A percentile compares a stretch with the other conserved stretches of the same genome.
Evolutionary conservation across 2,113 vertebrate species (phyloP).

Genomic region (Anseranas semipalmata): DNA sequence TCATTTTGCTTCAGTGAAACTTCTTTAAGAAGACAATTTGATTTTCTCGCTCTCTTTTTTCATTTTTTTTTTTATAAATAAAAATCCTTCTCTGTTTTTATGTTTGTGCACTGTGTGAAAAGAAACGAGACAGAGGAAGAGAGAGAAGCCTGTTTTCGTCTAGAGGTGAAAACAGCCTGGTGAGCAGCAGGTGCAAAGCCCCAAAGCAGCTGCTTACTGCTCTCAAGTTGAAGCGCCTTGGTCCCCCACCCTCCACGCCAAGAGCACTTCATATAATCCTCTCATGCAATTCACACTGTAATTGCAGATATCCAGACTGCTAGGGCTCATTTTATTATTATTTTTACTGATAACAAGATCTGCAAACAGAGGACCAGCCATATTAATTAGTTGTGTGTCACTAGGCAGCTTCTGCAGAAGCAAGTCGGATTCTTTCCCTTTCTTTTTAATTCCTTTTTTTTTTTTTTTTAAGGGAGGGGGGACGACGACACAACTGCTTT

Average conservation of each 20-base stretch:
- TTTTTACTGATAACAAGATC: conserved; percentile 78
- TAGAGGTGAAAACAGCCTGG: conserved; percentile 84
- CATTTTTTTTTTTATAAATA: neutral
- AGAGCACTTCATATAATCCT: conserved; percentile 90
- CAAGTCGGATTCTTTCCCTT: conserved; percentile 56
- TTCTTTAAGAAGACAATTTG: conserved; percentile 36
- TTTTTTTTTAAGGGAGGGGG: neutral
- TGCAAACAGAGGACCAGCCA: conserved; percentile 71
- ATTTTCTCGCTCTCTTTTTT: neutral
- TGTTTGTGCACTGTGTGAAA: conserved; percentile 56
- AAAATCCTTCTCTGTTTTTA: conserved; percentile 46
- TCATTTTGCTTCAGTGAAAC: conserved; percentile 31
- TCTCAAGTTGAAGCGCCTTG: conserved; percentile 77
- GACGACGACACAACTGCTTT: neutral
- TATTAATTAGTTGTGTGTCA: conserved; percentile 81
- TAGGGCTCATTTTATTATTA: conserved; percentile 77
- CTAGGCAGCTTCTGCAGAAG: conserved; percentile 71
- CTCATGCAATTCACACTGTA: conserved; percentile 89
- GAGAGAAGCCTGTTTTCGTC: conserved; percentile 77
- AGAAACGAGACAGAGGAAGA: conserved; percentile 49
- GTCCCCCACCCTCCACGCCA: conserved; percentile 80
- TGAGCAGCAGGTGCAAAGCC: conserved; percentile 86
- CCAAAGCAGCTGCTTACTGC: conserved; percentile 86
- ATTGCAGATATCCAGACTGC: conserved; percentile 84
- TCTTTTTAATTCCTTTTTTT: conserved; percentile 19